Conservation (phyloP, 2,113 vertebrate genomes). For the Oreochromis spilurus region DNA sequence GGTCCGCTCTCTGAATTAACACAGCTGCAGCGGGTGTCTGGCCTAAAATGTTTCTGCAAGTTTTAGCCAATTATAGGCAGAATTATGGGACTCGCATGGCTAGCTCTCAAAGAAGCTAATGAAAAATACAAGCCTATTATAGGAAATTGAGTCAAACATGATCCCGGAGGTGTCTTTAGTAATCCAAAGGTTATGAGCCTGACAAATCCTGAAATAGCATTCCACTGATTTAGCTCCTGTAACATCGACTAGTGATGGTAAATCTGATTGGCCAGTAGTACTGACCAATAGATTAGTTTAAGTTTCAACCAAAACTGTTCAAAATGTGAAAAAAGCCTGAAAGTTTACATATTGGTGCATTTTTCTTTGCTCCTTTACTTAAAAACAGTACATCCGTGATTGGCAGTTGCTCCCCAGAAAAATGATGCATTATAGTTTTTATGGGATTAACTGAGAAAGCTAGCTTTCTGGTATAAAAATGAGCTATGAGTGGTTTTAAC, state of each 20-base stretch:
- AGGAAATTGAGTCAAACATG: background rate
- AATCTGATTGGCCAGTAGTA: background rate
- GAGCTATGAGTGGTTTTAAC: background rate
- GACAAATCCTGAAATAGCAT: background rate
- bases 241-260: background rate
- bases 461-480: background rate
- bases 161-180: background rate
- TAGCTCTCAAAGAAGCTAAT: background rate
- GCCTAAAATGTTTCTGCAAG: background rate
- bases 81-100: background rate
- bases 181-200: background rate
- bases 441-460: background rate
- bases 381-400: background rate
- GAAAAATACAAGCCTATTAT: background rate
- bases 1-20: background rate
- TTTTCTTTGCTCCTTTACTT: background rate
- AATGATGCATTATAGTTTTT: background rate
- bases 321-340: background rate
- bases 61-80: background rate
- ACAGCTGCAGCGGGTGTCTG: background rate
- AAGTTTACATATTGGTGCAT: background rate
- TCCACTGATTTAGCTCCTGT: background rate
- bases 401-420: background rate
- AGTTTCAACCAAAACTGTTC: background rate
- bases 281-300: background rate